These are phyloP conservation scores for Vannuccia rotundouncinata DNA, from an alignment of 2,888 invertebrate species.

Conservation along the genomic window DNA sequence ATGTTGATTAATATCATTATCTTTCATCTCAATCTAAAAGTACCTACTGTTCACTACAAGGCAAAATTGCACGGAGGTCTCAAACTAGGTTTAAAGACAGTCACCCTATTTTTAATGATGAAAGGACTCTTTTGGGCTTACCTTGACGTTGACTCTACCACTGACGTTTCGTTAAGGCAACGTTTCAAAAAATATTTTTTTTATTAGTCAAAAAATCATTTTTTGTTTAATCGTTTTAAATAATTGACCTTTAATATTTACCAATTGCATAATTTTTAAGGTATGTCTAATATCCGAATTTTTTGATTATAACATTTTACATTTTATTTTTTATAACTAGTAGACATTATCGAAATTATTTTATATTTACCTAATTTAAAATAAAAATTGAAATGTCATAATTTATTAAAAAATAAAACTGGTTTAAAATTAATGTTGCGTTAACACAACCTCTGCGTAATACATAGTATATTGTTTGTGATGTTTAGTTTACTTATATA, in stretches of 20 bases:
- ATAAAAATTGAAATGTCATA: background rate
- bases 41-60: too few species aligned
- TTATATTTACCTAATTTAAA: background rate
- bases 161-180: slow-evolving; percentile 4
- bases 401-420: background rate
- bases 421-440: slow-evolving; percentile 14
- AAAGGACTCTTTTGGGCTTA: too few species aligned
- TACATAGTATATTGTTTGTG: background rate
- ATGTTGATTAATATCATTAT: too few species aligned
- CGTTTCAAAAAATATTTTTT: background rate
- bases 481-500: background rate
- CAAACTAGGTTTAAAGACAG: too few species aligned
- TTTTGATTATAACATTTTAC: slow-evolving; percentile 17
- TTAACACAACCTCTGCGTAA: slow-evolving; percentile 15
- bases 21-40: too few species aligned
- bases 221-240: slow-evolving; percentile 17
- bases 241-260: slow-evolving; percentile 20
- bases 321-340: slow-evolving; percentile 21
- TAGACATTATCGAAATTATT: slow-evolving; percentile 16
- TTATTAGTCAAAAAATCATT: slow-evolving; percentile 9
- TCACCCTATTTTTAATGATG: too few species aligned
- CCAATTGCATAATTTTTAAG: slow-evolving; percentile 20
- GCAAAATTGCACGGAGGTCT: too few species aligned
- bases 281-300: slow-evolving; percentile 7
- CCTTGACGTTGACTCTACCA: too few species aligned